phyloP scores from a whole-genome alignment of 2,888 invertebrate species.

The Kryphioiulus occultus region DNA sequence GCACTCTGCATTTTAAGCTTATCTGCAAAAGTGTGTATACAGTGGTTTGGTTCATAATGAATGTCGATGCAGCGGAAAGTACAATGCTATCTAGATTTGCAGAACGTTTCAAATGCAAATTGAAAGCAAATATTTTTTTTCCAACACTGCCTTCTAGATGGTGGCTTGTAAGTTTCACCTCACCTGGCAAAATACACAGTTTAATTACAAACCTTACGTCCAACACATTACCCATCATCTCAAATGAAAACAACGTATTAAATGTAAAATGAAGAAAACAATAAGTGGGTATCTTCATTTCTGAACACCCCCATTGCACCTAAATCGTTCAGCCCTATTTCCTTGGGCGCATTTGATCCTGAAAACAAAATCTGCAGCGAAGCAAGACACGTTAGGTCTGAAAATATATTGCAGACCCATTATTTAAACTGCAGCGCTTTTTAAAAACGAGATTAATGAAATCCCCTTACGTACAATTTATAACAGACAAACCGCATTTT shows the following conservation, averaged over 20 bases:
- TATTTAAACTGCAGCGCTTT: neutral
- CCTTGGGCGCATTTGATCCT: too few relatives aligned
- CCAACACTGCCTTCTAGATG: neutral
- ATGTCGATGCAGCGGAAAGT: neutral
- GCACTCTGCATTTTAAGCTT: neutral
- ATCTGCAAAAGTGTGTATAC: neutral
- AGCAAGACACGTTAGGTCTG: neutral
- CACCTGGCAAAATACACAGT: neutral
- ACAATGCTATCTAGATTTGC: slow-evolving; percentile 23
- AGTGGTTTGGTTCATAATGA: neutral
- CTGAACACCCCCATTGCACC: neutral
- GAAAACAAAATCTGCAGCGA: neutral
- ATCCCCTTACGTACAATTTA: neutral
- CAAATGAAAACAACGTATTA: too few relatives aligned
- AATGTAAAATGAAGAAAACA: too few relatives aligned
- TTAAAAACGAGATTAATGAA: neutral
- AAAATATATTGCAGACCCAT: neutral
- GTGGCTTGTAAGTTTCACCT: neutral
- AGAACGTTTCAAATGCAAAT: slow-evolving; percentile 3
- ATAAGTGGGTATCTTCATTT: neutral
- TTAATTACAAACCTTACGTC: neutral
- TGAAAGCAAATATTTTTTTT: neutral
- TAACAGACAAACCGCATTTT: too few relatives aligned
- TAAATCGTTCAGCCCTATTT: too few relatives aligned
- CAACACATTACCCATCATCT: neutral